Conservation (phyloP, 1,140 invertebrate genomes). For the Meloidogyne floridensis region DNA sequence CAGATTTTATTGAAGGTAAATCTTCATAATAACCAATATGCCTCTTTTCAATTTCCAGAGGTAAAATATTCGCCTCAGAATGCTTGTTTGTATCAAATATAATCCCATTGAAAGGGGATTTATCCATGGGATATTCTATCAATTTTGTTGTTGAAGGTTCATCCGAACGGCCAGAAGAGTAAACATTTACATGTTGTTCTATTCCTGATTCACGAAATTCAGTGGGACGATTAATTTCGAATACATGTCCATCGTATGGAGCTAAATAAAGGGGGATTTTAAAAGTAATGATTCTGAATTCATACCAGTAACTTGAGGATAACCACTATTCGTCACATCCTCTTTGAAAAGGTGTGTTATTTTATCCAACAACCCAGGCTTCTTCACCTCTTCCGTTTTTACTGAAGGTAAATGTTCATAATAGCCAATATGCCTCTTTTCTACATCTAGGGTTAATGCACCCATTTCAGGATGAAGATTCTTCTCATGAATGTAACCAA, state of each 20-base stretch:
- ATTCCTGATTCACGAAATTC: slow-evolving; percentile 15
- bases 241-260: slow-evolving; percentile 12
- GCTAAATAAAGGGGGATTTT: background rate
- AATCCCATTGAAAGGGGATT: background rate
- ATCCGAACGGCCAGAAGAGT: slow-evolving; percentile 34
- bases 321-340: too few relatives aligned
- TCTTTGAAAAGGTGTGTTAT: too few relatives aligned
- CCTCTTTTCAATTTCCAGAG: background rate
- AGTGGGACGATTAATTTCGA: slow-evolving; percentile 23
- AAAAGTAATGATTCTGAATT: background rate
- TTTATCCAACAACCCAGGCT: slow-evolving; percentile 9
- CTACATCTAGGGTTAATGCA: too few relatives aligned
- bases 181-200: slow-evolving; percentile 25
- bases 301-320: background rate
- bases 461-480: too few relatives aligned
- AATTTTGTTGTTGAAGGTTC: slow-evolving; percentile 10
- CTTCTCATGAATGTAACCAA: too few relatives aligned
- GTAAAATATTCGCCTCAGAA: slow-evolving; percentile 14
- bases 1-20: background rate
- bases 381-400: background rate
- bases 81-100: background rate
- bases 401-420: too few relatives aligned
- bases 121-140: background rate
- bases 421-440: too few relatives aligned
- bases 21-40: too few relatives aligned